These are phyloP conservation scores for Drosophila demipolita DNA, from an alignment of 2,888 invertebrate species.

Conservation along the genomic window DNA sequence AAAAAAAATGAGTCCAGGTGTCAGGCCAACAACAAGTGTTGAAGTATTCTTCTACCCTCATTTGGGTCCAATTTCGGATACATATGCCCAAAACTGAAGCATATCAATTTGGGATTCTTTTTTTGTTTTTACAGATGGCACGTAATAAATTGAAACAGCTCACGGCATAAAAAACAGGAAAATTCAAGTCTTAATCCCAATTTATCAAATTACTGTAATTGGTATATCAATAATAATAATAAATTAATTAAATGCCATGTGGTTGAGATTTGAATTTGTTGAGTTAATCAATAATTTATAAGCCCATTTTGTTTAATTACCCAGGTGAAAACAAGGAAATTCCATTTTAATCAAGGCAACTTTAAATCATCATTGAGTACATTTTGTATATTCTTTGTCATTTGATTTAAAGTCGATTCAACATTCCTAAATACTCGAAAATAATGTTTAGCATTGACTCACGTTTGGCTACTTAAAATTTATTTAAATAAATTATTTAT, in stretches of 20 bases:
- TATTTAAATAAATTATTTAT: neutral
- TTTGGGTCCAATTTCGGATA: constrained; percentile 14
- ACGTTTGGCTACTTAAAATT: neutral
- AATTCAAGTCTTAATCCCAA: neutral
- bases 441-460: neutral
- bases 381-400: neutral
- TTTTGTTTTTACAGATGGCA: neutral
- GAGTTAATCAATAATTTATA: neutral
- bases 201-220: constrained; percentile 2
- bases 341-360: neutral
- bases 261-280: neutral
- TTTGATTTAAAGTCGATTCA: neutral
- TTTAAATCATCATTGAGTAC: neutral
- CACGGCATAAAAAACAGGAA: neutral
- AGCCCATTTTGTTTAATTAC: neutral
- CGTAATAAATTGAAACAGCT: constrained; percentile 16
- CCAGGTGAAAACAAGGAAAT: neutral
- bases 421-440: neutral
- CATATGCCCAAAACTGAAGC: constrained; percentile 11
- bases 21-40: constrained; percentile 44
- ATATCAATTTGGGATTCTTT: constrained; percentile 37
- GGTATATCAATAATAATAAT: neutral
- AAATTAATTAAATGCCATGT: neutral
- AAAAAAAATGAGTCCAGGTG: constrained; percentile 39
- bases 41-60: constrained; percentile 15